Base-by-base conservation (phyloP, 2,888 invertebrate species). In the Andrena flavipes region DNA sequence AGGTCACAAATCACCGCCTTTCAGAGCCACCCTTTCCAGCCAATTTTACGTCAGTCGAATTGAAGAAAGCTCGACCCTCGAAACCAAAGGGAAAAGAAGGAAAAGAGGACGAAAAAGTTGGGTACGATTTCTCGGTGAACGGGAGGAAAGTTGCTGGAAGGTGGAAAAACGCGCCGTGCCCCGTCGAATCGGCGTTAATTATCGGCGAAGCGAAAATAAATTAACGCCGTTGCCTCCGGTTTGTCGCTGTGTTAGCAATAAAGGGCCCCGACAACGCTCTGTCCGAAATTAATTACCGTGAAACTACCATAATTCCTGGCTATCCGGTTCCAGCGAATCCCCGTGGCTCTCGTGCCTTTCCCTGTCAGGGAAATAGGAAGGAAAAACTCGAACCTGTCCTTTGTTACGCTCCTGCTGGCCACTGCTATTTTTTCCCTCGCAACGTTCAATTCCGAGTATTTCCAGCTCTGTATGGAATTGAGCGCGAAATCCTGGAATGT, bases 121-220 rank as follows among this genome's bases (percentile, higher is more conserved):
- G 23, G 23, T 10, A 26, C 56, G 23, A 26, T 56, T 56, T 23
- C 13, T 10, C 56, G 3, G 54, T 56, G 23, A 56, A 23, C 26
- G 23, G 23, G 23, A 54, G 23, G 56, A 4, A 56, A 26, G 23
- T 26, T 23, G 26, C 23, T 26, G 35, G 51, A n/a, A 23, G 20
- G 3, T 10, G 16, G 30, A 42, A 73, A 67, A 62, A 30, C 49
- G n/a, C 49, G 35, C 20, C 48, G 49, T 48, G 75, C 33, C 29
- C 48, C 26, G 35, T 67, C 51, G 67, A 77, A 67, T 62, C 60
- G 67, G 30, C 76, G 75, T 75, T 78, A 68, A 78, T 78, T 78
- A 78, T 67, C 78, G 78, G 62, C 51, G 51, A 77, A 35, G 62
- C 42, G 77, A 74, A 74, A 75, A 77, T 77, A 77, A 74, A 77